Evolutionary conservation across 2,113 vertebrate species (phyloP).

Genomic region (Hepsetus odoe): DNA sequence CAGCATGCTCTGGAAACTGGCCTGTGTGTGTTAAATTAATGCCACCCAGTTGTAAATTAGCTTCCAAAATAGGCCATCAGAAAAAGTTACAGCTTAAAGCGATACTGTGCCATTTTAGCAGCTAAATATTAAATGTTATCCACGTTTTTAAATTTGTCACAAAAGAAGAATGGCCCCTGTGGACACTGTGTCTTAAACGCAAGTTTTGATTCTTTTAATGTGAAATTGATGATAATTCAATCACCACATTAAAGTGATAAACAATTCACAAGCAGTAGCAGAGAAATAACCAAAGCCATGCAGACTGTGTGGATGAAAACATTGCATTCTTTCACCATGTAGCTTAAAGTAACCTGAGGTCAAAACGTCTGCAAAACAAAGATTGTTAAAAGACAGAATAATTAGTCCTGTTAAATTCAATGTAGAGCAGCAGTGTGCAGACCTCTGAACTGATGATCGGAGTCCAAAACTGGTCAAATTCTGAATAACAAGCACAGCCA

Average conservation of each 20-base stretch:
- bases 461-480: conserved; percentile 29
- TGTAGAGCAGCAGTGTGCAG: too few relatives aligned
- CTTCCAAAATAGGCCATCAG: conserved; percentile 15
- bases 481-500: conserved; percentile 51
- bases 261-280: too few relatives aligned
- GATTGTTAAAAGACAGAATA: too few relatives aligned
- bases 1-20: conserved; percentile 27
- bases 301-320: too few relatives aligned
- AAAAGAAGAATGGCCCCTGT: not conserved
- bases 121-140: too few relatives aligned
- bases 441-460: not conserved
- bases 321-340: too few relatives aligned
- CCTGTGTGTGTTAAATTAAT: conserved; percentile 33
- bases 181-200: not conserved
- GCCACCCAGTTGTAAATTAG: conserved; percentile 40
- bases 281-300: too few relatives aligned
- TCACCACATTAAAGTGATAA: too few relatives aligned
- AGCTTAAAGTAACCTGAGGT: too few relatives aligned
- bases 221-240: not conserved
- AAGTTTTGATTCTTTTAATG: conserved; percentile 1
- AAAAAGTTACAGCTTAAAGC: not conserved
- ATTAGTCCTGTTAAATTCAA: too few relatives aligned
- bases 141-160: too few relatives aligned
- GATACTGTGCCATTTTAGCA: not conserved
- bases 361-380: too few relatives aligned